Conservation (phyloP, 2,888 invertebrate genomes). For the Eupithecia tripunctaria region DNA sequence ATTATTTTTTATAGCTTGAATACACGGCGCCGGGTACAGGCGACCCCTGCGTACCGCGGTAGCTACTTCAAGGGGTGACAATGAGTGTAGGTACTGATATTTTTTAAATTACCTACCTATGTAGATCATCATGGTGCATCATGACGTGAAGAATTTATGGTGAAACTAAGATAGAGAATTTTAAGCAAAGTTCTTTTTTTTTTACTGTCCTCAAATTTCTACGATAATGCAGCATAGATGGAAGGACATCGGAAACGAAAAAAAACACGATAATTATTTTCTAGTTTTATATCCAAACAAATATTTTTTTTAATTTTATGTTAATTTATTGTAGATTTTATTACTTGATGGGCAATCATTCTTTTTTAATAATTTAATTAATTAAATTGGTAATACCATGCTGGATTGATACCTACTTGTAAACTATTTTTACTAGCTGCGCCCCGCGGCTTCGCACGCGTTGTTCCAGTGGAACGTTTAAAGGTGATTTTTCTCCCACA, state of each 20-base stretch:
- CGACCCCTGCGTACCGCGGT: conserved; percentile 66
- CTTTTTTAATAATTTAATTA: no score
- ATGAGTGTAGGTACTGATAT: conserved; percentile 45
- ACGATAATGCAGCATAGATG: not conserved
- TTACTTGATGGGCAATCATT: no score
- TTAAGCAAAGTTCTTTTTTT: not conserved
- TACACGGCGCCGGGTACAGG: conserved; percentile 79
- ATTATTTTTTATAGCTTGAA: conserved; percentile 83
- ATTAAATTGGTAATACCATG: no score
- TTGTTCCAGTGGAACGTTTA: no score
- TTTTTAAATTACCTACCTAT: conserved; percentile 27
- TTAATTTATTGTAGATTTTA: no score
- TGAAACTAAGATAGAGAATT: not conserved
- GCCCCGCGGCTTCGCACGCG: no score
- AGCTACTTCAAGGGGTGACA: conserved; percentile 59
- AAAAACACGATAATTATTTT: no score
- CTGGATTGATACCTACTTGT: no score
- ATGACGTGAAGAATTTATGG: not conserved
- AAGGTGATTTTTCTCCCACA: no score
- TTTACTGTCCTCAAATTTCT: not conserved
- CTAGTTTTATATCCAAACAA: no score
- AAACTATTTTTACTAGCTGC: no score
- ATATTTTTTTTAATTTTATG: no score
- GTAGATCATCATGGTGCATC: not conserved
- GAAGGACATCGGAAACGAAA: not conserved